phyloP scores from a whole-genome alignment of 2,113 vertebrate genomes.

The Neofelis nebulosa region DNA sequence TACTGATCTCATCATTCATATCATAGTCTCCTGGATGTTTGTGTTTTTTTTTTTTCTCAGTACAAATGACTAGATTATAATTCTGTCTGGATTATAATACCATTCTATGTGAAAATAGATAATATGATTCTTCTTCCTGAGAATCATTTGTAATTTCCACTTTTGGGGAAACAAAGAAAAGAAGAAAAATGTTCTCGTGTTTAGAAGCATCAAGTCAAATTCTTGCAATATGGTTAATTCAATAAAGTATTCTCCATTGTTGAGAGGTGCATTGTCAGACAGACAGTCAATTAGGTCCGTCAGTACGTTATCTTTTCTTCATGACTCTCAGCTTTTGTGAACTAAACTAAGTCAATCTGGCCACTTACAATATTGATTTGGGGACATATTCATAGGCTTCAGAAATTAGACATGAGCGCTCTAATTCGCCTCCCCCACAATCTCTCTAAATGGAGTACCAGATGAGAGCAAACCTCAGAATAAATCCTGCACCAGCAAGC shows the following conservation, averaged over 20 bases:
- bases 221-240: background rate
- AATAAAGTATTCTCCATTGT: background rate
- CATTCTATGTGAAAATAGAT: background rate
- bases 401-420: background rate
- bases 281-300: background rate
- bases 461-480: background rate
- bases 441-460: background rate
- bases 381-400: background rate
- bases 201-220: background rate
- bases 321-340: background rate
- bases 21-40: background rate
- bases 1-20: background rate
- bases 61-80: background rate
- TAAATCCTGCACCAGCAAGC: background rate
- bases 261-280: background rate
- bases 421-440: background rate
- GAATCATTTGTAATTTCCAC: background rate
- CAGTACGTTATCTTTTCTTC: background rate
- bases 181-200: background rate
- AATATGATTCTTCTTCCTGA: background rate
- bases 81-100: background rate
- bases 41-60: background rate
- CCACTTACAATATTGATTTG: background rate
- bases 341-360: background rate
- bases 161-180: background rate